Percentiles rank a stretch among this genome's conserved stretches.
phyloP scores from a whole-genome alignment of 2,797 vertebrate species.

The Danio choprae region DNA sequence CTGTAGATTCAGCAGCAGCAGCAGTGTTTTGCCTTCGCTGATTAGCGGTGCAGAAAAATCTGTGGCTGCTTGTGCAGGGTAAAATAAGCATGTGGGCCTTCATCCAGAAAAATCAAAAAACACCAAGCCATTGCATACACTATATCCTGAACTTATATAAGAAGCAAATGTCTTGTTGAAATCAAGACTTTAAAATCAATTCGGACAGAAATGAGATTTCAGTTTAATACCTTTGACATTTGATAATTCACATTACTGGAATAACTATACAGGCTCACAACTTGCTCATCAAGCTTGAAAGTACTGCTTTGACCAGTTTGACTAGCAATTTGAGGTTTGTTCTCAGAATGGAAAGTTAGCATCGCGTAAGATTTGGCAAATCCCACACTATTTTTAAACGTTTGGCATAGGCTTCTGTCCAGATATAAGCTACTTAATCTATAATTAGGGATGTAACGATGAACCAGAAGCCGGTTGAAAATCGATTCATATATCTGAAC shows the following conservation, averaged over 20 bases:
- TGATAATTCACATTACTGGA: neutral
- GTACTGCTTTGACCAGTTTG: neutral
- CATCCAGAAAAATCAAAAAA: slow-evolving; percentile 6
- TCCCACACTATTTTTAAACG: neutral
- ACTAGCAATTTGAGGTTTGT: neutral
- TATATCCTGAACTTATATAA: neutral
- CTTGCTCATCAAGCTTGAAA: neutral
- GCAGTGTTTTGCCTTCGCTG: neutral
- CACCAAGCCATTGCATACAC: neutral
- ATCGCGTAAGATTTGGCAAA: neutral
- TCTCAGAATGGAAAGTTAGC: neutral
- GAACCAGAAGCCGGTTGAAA: no score
- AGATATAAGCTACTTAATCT: neutral
- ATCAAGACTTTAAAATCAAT: neutral
- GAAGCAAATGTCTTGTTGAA: neutral
- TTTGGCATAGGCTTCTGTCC: neutral
- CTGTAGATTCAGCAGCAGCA: slow-evolving; percentile 16
- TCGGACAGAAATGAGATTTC: neutral
- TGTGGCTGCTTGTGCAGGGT: slow-evolving; percentile 10
- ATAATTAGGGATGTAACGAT: neutral
- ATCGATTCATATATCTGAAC: no score
- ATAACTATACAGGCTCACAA: neutral
- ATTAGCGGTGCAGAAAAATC: slow-evolving; percentile 12
- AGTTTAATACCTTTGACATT: neutral
- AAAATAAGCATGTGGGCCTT: neutral